Evolutionary conservation across 2,797 vertebrate genomes (phyloP), one percentile per base, ranked within the genome.

Genomic region (Melanotaenia parkinsoni): DNA sequence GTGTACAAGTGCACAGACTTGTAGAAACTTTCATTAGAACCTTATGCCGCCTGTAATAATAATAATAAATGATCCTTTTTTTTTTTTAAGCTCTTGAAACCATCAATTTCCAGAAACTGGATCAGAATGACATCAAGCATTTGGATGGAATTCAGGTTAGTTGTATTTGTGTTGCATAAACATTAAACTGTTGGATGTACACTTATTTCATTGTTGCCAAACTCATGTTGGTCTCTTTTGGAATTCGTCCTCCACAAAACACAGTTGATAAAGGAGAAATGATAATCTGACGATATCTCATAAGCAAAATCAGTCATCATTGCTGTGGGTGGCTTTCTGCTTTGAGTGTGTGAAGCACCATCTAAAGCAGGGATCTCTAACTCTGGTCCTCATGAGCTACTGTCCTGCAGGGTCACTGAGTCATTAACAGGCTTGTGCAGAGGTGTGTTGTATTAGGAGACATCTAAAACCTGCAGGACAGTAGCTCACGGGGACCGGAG

Each of bases 41-140:
- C 20, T 22, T 18, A 10, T 10, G 3, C 20, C n/a, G 47, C n/a
- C 47, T 50, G n/a, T 50, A 50, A 50, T 50, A 7, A 30, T 30
- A 33, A 33, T 8, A 33, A 33, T 33, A 33, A 33, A 33, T 33
- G n/a, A 18, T 35, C 4, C 24, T 26, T 51, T 66, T 37, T 37
- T n/a, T n/a, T 60, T 63, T 2, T 67, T 22, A 60, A 99, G 97
- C 84, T 5, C 75, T 99, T 83, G 92, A 95, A 84, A 95, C 97
- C 50, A 81, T 98, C 67, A 98, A 99, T 74, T 95, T 97, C 38
- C 93, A 96, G 75, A 94, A 91, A 50, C 72, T 97, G 69, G 88
- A 90, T 16, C 72, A n/a, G 0, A 65, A 88, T 50, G 77, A 90
- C 3, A 79, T 96, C 79, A 81, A 82, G 2, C 87, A 93, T 64